Conservation (phyloP, 2,797 vertebrate species). For the Xyrichtys novacula region DNA sequence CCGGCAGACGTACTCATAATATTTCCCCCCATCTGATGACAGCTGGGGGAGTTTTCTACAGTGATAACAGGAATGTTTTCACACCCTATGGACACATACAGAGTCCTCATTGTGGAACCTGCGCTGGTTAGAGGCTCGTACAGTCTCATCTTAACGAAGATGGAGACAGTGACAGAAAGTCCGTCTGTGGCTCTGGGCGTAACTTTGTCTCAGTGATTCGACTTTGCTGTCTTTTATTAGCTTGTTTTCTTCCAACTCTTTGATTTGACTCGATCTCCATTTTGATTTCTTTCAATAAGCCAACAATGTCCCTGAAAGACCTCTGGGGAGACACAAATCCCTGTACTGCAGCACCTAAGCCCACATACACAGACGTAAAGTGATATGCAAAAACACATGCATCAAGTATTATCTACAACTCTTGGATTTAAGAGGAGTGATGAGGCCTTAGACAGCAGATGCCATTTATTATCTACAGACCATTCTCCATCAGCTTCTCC, state of each 20-base stretch:
- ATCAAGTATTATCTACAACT: neutral
- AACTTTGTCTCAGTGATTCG: slow-evolving; percentile 44
- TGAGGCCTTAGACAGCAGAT: slow-evolving; percentile 30
- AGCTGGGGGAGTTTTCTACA: slow-evolving; percentile 81
- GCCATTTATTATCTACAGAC: slow-evolving; percentile 62
- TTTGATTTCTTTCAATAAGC: slow-evolving; percentile 26
- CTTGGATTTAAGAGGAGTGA: slow-evolving; percentile 26
- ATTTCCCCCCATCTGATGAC: slow-evolving; percentile 79
- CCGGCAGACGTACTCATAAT: slow-evolving; percentile 80
- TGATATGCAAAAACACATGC: slow-evolving; percentile 16
- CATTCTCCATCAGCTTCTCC: slow-evolving; percentile 24
- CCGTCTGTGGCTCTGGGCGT: slow-evolving; percentile 38
- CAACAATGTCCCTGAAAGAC: slow-evolving; percentile 14
- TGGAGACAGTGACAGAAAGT: slow-evolving; percentile 47
- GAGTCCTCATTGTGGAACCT: slow-evolving; percentile 65
- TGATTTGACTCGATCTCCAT: slow-evolving; percentile 23
- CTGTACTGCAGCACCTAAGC: slow-evolving; percentile 15
- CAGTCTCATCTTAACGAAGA: slow-evolving; percentile 47
- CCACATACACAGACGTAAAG: slow-evolving; percentile 29
- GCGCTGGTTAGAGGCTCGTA: slow-evolving; percentile 41
- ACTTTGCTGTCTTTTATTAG: slow-evolving; percentile 48
- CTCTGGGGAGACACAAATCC: slow-evolving; percentile 9
- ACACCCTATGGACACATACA: slow-evolving; percentile 72
- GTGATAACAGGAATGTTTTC: slow-evolving; percentile 84
- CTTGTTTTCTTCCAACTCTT: slow-evolving; percentile 22